These are phyloP conservation scores for Marmota monax DNA, from an alignment of 2,113 vertebrate genomes.

Conservation along the genomic window DNA sequence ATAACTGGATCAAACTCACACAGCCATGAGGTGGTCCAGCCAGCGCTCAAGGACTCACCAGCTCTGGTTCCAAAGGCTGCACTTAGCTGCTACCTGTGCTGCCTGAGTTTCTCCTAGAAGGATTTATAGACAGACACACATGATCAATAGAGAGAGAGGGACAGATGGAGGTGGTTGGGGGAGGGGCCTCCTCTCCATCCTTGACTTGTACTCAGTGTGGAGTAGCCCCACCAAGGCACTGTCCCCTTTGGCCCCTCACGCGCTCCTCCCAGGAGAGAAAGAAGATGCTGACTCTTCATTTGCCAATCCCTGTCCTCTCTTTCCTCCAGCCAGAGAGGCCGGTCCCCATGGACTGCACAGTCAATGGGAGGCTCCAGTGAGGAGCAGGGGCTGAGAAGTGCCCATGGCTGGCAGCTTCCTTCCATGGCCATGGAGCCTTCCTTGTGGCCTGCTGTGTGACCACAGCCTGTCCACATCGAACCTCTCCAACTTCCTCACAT, in stretches of 20 bases:
- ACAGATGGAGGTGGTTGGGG: no score
- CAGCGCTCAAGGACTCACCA: neutral
- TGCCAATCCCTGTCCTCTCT: neutral
- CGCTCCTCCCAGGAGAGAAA: neutral
- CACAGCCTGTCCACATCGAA: neutral
- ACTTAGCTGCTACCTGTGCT: no score
- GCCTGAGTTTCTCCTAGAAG: neutral
- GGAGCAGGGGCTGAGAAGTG: neutral
- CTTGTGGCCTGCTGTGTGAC: neutral
- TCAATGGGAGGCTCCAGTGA: neutral
- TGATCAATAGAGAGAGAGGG: neutral
- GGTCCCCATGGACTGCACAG: neutral
- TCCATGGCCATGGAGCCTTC: neutral
- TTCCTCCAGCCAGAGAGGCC: neutral
- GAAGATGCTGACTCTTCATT: neutral
- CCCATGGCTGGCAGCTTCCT: neutral
- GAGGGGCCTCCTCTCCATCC: neutral
- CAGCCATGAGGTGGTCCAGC: neutral
- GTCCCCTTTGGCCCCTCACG: neutral
- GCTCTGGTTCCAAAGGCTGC: neutral
- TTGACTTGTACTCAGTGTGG: neutral
- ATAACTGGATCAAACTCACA: neutral
- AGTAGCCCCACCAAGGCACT: neutral
- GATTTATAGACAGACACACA: neutral
- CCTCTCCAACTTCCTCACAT: neutral